phyloP scores from a whole-genome alignment of 1,140 invertebrate genomes.

The Zaprionus africanus region DNA sequence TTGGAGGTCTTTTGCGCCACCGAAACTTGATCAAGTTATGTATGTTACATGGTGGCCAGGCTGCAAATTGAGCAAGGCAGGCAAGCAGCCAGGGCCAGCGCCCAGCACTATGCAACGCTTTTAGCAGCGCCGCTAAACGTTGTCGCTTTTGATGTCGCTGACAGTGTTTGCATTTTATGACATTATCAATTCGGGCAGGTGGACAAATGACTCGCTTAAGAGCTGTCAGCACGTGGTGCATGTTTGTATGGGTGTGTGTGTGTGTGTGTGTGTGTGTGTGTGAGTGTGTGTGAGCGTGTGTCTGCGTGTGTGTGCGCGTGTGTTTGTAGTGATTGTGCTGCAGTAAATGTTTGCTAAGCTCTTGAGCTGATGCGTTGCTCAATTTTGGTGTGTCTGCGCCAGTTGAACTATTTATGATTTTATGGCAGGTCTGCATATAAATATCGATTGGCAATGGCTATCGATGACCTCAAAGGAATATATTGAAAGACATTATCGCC shows the following conservation, averaged over 20 bases:
- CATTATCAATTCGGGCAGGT: slow-evolving; percentile 59
- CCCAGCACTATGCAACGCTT: slow-evolving; percentile 51
- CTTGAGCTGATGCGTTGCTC: background rate
- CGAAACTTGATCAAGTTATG: slow-evolving; percentile 30
- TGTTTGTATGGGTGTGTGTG: no score
- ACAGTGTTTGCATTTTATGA: slow-evolving; percentile 58
- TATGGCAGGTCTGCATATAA: no score
- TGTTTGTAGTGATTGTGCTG: background rate
- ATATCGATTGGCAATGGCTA: no score
- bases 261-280: no score
- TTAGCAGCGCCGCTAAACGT: slow-evolving; percentile 4
- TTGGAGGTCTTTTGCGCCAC: slow-evolving; percentile 7
- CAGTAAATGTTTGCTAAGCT: slow-evolving; percentile 2
- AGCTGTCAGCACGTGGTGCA: slow-evolving; percentile 1
- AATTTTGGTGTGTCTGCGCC: background rate
- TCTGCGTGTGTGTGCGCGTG: no score
- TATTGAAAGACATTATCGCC: no score
- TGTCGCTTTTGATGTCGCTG: background rate
- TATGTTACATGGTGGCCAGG: background rate
- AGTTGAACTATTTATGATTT: background rate
- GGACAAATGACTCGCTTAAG: slow-evolving; percentile 46
- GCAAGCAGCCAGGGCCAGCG: background rate
- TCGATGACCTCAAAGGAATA: no score
- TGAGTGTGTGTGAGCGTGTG: background rate
- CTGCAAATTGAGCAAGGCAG: background rate